Evolutionary conservation across 2,797 vertebrate genomes (phyloP).

Genomic region (Falco columbarius): DNA sequence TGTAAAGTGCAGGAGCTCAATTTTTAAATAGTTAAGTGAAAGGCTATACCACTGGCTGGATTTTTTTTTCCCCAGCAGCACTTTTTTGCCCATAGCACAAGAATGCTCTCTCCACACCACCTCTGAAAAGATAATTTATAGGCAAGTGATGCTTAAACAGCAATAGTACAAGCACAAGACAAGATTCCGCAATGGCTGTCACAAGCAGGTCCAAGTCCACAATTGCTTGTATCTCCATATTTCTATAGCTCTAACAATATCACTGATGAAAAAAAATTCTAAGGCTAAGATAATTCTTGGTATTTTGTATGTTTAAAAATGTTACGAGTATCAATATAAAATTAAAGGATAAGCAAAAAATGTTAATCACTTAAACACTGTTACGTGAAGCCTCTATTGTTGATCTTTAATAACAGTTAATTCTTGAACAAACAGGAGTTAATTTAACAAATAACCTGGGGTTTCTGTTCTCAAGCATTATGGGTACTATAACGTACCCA

Average conservation of each 20-base stretch:
- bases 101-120: slow-evolving; percentile 42
- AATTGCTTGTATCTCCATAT: background rate
- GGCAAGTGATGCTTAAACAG: slow-evolving; percentile 85
- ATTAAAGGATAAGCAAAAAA: too few relatives aligned
- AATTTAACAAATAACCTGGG: too few relatives aligned
- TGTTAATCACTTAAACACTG: too few relatives aligned
- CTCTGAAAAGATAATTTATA: slow-evolving; percentile 85
- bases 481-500: background rate
- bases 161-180: slow-evolving; percentile 79
- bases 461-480: too few relatives aligned
- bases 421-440: background rate
- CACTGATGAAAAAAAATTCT: slow-evolving; percentile 80
- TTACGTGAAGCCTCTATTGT: too few relatives aligned
- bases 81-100: background rate
- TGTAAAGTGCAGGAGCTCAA: background rate
- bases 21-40: background rate
- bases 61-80: background rate
- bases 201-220: background rate
- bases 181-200: background rate
- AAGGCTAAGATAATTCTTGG: background rate
- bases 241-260: background rate
- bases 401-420: background rate
- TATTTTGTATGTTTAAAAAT: background rate
- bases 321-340: too few relatives aligned
- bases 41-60: background rate